Conservation (phyloP, 2,888 invertebrate species). For the Trachelus stipa region DNA sequence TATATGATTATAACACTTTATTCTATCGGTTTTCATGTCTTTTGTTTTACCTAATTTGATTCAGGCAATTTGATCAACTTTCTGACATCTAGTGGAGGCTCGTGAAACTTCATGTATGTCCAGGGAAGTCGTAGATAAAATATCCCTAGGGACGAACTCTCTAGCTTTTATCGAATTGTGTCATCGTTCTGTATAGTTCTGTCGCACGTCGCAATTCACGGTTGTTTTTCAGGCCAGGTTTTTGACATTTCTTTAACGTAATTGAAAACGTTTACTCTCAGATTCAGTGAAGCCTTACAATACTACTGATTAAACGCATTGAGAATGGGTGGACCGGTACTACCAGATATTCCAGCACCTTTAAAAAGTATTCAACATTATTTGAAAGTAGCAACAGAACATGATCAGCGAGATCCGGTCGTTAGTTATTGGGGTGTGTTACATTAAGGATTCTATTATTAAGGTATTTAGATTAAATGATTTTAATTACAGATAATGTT, state of each 20-base stretch:
- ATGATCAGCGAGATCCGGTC: conserved; percentile 89
- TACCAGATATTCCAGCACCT: conserved; percentile 80
- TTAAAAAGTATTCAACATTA: conserved; percentile 91
- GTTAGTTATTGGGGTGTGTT: conserved; percentile 90
- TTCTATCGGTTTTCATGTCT: neutral
- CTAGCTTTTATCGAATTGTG: neutral
- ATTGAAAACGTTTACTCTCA: neutral
- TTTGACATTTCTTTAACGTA: neutral
- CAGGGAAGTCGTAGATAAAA: neutral
- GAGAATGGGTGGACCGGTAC: conserved; percentile 60
- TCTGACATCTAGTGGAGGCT: neutral
- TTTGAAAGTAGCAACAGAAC: conserved; percentile 90
- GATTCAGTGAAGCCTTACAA: neutral
- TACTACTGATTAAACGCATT: neutral
- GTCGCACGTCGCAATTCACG: neutral
- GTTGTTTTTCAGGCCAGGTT: neutral
- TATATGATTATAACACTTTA: neutral
- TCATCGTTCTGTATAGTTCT: neutral
- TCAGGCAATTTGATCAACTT: neutral
- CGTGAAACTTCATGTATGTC: neutral
- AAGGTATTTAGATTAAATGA: neutral
- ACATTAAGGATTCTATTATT: conserved; percentile 3
- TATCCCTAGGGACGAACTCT: neutral
- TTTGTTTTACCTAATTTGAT: neutral
- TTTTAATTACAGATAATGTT: conserved; percentile 7